Evolutionary conservation across 2,888 invertebrate genomes (phyloP), one percentile per base, ranked within the genome.

Genomic region (Salpingus planirostris): DNA sequence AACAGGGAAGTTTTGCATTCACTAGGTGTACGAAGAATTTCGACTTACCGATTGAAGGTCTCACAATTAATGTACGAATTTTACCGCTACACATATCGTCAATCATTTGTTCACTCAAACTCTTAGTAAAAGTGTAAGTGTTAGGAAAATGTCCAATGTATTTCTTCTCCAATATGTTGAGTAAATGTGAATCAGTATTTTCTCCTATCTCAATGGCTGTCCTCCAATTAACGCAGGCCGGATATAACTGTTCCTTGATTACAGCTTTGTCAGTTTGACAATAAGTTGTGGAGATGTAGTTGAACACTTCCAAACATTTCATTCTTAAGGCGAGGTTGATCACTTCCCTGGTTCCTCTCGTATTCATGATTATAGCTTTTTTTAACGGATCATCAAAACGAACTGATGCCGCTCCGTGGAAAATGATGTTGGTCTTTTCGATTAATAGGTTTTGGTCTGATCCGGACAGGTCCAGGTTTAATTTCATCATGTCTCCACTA

Each of bases 41-140:
- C n/a, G n/a, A n/a, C 43, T 67, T 68, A 73, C 92, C 90, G 48
- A 95, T 90, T 0, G 92, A 91, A 0, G 95, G 95, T 37, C 95
- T 69, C 38, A 85, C 75, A 42, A 96, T 81, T 14, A 83, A 72
- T 0, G 78, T 64, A 0, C 92, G 91, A 13, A 95, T 57, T 23
- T 68, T 59, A 7, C 74, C 71, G 15, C 55, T 65, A 31, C 59
- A 56, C 40, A 61, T 37, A 43, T 87, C 84, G 11, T 74, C 68
- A 1, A 89, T 72, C 5, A 87, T 72, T 34, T 83, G 78, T 51
- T 96, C 95, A 0, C 87, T 86, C 42, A 95, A 56, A 35, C 85
- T 80, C 60, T 96, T 95, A 0, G 90, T 84, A 57, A 86, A 90
- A 0, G 87, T 88, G 55, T 96, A 96, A 0, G 93, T 91, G 54